Evolutionary conservation across 92 coral and sea anemone species (phyloP).

Genomic region (Paragorgia papillata): DNA sequence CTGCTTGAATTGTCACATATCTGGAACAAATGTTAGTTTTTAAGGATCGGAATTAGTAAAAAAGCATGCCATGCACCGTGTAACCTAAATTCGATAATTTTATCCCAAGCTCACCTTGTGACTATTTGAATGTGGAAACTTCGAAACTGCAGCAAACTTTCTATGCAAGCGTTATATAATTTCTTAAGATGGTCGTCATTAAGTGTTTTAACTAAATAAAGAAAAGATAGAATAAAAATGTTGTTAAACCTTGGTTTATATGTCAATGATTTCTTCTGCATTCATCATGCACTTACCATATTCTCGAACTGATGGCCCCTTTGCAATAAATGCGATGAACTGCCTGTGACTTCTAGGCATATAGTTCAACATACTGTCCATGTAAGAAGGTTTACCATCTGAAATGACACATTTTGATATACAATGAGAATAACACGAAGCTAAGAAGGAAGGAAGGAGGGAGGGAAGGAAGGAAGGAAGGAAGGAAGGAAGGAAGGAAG

Average conservation of each 20-base stretch:
- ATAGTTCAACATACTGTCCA: slow-evolving; percentile 68
- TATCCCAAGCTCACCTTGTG: slow-evolving; percentile 60
- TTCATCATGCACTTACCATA: slow-evolving; percentile 64
- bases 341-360: slow-evolving; percentile 87
- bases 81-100: too few relatives aligned
- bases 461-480: slow-evolving; percentile 2
- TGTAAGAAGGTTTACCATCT: slow-evolving; percentile 50
- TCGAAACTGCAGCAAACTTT: slow-evolving; percentile 63
- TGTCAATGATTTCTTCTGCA: neutral
- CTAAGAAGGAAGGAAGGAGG: neutral
- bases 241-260: neutral
- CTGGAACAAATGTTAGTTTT: slow-evolving; percentile 6
- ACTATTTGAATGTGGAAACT: slow-evolving; percentile 69
- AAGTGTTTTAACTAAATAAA: slow-evolving; percentile 44
- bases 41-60: too few relatives aligned
- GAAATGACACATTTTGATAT: neutral
- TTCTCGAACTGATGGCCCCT: slow-evolving; percentile 76
- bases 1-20: slow-evolving; percentile 60
- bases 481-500: slow-evolving; percentile 6
- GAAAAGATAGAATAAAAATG: neutral
- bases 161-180: slow-evolving; percentile 67
- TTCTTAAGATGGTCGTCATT: slow-evolving; percentile 41
- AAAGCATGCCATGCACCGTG: too few relatives aligned
- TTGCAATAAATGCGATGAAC: slow-evolving; percentile 65
- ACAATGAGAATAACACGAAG: neutral